phyloP scores from a whole-genome alignment of 1,140 invertebrate species.

The Monochamus saltuarius region DNA sequence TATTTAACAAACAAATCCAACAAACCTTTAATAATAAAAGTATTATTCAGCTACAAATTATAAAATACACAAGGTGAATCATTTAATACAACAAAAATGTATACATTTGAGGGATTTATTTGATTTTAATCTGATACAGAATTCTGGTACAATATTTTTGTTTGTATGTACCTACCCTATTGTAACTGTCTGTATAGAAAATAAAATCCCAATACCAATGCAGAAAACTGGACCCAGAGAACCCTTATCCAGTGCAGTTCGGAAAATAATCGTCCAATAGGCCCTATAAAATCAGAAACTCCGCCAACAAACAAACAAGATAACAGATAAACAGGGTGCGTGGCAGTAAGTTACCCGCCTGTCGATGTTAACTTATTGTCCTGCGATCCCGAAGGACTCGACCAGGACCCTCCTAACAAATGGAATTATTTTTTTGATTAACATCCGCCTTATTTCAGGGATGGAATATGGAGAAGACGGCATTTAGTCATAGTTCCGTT shows the following conservation, averaged over 20 bases:
- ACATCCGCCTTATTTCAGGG: constrained; percentile 1
- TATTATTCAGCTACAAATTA: no score
- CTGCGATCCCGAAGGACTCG: constrained; percentile 1
- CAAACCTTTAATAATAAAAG: no score
- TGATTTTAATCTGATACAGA: no score
- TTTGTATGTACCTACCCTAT: no score
- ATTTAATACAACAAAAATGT: no score
- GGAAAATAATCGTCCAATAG: neutral
- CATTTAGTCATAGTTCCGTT: neutral
- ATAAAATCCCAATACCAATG: no score
- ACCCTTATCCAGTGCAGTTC: neutral
- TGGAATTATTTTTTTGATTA: neutral
- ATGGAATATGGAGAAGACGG: neutral
- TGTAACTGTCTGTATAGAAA: no score
- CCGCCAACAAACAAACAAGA: constrained; percentile 24
- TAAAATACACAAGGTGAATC: no score
- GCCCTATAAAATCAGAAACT: constrained; percentile 20
- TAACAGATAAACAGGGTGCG: constrained; percentile 13
- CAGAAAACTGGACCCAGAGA: no score
- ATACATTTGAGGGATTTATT: no score
- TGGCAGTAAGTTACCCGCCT: constrained; percentile 20
- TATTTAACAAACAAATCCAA: no score
- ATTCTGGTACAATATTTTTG: no score
- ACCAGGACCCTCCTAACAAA: neutral
- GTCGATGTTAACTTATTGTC: constrained; percentile 16